phyloP scores from a whole-genome alignment of 1,140 invertebrate species.

The Drosophila pruinosa region DNA sequence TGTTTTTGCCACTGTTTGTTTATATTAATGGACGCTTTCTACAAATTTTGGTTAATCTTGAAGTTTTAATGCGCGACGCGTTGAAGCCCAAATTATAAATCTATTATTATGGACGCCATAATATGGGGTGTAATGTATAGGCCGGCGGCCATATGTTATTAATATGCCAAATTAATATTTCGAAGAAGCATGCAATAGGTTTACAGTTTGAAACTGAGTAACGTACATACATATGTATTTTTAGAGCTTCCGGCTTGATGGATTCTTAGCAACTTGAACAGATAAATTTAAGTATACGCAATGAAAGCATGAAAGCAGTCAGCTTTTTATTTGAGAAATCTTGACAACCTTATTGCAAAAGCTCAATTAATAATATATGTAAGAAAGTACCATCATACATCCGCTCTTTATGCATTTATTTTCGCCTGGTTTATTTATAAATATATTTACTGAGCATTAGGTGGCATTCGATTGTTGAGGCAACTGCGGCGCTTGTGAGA shows the following conservation, averaged over 20 bases:
- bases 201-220: not conserved
- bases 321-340: not conserved
- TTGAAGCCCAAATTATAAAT: slow-evolving; percentile 60
- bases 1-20: slow-evolving; percentile 50
- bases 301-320: not conserved
- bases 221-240: not conserved
- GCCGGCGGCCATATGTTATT: slow-evolving; percentile 20
- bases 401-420: not conserved
- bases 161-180: slow-evolving; percentile 10
- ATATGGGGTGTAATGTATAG: slow-evolving; percentile 62
- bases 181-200: slow-evolving; percentile 3
- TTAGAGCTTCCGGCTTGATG: slow-evolving; percentile 3
- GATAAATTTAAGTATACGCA: not conserved
- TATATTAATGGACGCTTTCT: slow-evolving; percentile 45
- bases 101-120: slow-evolving; percentile 60
- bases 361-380: not conserved
- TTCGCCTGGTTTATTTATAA: not conserved
- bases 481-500: slow-evolving; percentile 10
- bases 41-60: slow-evolving; percentile 26
- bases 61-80: slow-evolving; percentile 63
- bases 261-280: not conserved
- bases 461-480: not conserved
- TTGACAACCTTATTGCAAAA: too few relatives aligned
- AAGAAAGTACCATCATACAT: not conserved
- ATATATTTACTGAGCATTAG: slow-evolving; percentile 9